phyloP scores from a whole-genome alignment of 2,113 vertebrate genomes.

The Tichodroma muraria region DNA sequence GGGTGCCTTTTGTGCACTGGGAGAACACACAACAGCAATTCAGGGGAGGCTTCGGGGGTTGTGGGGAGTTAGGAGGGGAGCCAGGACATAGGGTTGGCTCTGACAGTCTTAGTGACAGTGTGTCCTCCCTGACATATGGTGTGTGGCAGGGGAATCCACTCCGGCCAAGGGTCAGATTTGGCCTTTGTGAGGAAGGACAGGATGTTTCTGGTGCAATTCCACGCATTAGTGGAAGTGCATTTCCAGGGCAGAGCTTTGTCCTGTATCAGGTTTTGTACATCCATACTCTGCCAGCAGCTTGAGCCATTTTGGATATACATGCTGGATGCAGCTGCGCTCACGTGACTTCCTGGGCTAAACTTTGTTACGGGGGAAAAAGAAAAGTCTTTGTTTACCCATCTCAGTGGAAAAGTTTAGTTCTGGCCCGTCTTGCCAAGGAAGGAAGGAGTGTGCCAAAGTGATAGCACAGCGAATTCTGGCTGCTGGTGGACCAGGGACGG shows the following conservation, averaged over 20 bases:
- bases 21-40: background rate
- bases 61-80: background rate
- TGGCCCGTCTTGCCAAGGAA: slow-evolving; percentile 14
- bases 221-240: background rate
- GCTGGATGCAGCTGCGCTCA: background rate
- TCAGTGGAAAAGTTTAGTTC: slow-evolving; percentile 55
- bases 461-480: background rate
- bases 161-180: background rate
- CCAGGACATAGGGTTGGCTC: background rate
- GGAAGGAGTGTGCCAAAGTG: slow-evolving; percentile 40
- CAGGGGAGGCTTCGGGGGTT: background rate
- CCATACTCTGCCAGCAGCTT: background rate
- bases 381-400: slow-evolving; percentile 43
- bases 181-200: rapidly evolving
- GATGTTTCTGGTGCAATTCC: background rate
- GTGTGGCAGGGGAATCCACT: background rate
- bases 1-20: background rate
- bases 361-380: background rate
- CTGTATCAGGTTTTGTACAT: background rate
- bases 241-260: background rate
- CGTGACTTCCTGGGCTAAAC: slow-evolving; percentile 36
- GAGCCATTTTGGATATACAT: background rate
- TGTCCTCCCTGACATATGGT: background rate
- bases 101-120: rapidly evolving
- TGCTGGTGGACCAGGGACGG: background rate